Base-by-base conservation (phyloP, 2,113 vertebrate species). In the Syngnathoides biaculeatus region DNA sequence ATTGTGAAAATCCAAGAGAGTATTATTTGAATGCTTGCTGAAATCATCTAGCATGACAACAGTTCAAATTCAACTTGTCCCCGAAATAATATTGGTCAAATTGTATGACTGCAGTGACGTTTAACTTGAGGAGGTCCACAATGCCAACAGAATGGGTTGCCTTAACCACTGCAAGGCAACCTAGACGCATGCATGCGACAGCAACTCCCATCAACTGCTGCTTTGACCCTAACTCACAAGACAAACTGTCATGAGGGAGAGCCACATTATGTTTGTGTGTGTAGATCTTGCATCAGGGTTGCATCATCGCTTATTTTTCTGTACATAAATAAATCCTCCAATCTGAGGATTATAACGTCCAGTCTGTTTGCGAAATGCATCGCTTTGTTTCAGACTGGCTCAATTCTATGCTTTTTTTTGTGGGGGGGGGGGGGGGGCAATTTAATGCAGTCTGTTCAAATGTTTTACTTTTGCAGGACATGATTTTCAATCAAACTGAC, bases 261-360 rank as follows among this genome's bases (percentile, higher is more conserved):
- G 4, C 10, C n/a, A 22, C 35, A 61, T 19, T n/a, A 7, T 8
- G 19, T 61, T 12, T 40, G 24, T n/a, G 53, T 27, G 53, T 7
- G 20, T 10, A 14, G 52, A 26, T 22, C 11, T 59, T 61, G 58
- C 58, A 13, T 22, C 13, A 13, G 38, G 38, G 5, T 61, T 61
- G 58, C 58, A 22, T 61, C 58, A 42, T 60, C 3, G 11, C 58
- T 60, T 60, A 39, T 61, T 61, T 61, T 40, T 61, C 27, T 58
- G 10, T 61, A 22, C 58, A 60, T 60, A 39, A 40, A 39, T 38
- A 20, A n/a, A 61, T 42, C 58, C 30, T 59, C 57, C 57, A 59
- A 9, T 59, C 9, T 59, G 57, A 59, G 57, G 57, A 39, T 59
- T 59, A 59, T 10, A 12, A 27, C n/a, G 11, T 59, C 12, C 38